These are phyloP conservation scores for Sternotherus odoratus DNA, from an alignment of 2,797 vertebrate species.

Conservation along the genomic window DNA sequence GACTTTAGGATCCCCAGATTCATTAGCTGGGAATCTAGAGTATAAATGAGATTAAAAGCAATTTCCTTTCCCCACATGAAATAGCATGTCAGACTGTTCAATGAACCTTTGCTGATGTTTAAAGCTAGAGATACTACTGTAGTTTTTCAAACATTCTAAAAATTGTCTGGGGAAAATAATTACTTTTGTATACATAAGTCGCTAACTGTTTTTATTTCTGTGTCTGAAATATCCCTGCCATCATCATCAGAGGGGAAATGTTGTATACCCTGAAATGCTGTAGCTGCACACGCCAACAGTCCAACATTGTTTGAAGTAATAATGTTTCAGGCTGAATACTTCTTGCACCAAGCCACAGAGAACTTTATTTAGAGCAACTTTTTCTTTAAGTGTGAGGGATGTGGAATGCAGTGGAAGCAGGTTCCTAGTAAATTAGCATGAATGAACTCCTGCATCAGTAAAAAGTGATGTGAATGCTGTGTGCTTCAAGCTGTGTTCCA, in stretches of 20 bases:
- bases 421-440: background rate
- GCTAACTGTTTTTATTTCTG: constrained; percentile 51
- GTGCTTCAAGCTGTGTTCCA: background rate
- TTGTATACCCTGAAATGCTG: constrained; percentile 22
- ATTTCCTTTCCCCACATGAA: constrained; percentile 59
- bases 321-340: constrained; percentile 41
- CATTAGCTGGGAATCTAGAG: constrained; percentile 64
- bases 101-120: constrained; percentile 63
- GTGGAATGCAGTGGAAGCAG: constrained; percentile 23
- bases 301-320: background rate
- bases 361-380: constrained; percentile 44
- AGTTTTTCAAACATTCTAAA: constrained; percentile 54
- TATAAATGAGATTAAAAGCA: constrained; percentile 75
- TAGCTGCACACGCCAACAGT: constrained; percentile 22
- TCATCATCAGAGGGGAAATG: constrained; percentile 13
- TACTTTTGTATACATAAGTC: constrained; percentile 59
- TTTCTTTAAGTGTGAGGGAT: constrained; percentile 21
- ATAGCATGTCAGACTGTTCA: constrained; percentile 61
- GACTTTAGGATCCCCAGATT: constrained; percentile 57
- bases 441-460: constrained; percentile 31
- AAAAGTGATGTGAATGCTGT: background rate
- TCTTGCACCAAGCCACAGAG: constrained; percentile 27
- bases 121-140: constrained; percentile 60
- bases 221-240: constrained; percentile 47
- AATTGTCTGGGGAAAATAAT: constrained; percentile 57